Evolutionary conservation across 2,113 vertebrate genomes (phyloP), one percentile per base, ranked within the genome.

Genomic region (Triplophysa siluroides): DNA sequence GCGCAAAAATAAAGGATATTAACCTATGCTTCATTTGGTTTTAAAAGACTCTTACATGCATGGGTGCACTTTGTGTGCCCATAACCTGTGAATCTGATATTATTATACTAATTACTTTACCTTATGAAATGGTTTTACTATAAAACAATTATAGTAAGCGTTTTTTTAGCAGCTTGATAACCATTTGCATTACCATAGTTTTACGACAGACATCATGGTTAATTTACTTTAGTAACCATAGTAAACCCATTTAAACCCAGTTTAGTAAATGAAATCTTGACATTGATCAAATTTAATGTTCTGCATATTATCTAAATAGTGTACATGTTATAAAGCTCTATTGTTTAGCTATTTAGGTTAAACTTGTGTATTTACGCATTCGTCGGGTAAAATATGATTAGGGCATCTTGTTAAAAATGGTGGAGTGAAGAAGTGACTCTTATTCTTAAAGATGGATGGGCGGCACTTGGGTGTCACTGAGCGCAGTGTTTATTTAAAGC

Each of bases 401-500:
- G 60, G 60, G 65, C n/a, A 43, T 58, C 9, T 76, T 56, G 47
- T 62, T 78, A 78, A 47, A 71, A 72, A 21, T 69, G 60, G 66
- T 66, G 58, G 41, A 60, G 77, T 56, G 62, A 65, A 71, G 71
- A 67, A 74, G 56, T 68, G 54, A 70, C 54, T 52, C 86, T 68
- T 52, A 18, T 86, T 83, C 80, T 86, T 85, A 89, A 95, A 95
- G 94, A 95, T 93, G 92, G 94, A 97, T 94, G 92, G 92, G 90
- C 85, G 91, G 88, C 93, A 92, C 89, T 90, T 90, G 91, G 89
- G 84, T 91, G 90, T 92, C 92, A 88, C 90, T 91, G 91, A 93
- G 94, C 92, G 88, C 92, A 87, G 91, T 89, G 93, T 96, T 95
- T 96, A 96, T 97, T 96, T 95, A 94, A 95, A 95, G 93, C 92